Base-by-base conservation (phyloP, 2,888 invertebrate species). In the Geotrupes spiniger region DNA sequence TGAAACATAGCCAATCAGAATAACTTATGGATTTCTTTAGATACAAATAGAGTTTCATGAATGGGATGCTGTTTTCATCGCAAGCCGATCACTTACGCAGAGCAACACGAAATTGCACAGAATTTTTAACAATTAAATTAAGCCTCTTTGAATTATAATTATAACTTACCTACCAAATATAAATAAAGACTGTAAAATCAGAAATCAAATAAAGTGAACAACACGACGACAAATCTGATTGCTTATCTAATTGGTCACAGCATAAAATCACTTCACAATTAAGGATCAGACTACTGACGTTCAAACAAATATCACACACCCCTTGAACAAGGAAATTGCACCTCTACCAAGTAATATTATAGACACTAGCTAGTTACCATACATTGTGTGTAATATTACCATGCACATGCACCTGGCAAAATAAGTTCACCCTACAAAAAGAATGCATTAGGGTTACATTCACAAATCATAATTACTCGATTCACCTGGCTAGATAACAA, bases 1-100 rank as follows among this genome's bases (percentile, higher is more conserved):
- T 72, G 69, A 51, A 71, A 71, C 62, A 64, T 57, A 66, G 60
- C 45, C 56, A 54, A 58, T 56, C 52, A 51, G 42, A 46, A 33
- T 40, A 2, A 29, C 38, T 27, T 29, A 9, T 12, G 26, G 17
- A 44, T 10, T 29, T 26, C 44, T 29, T 36, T 40, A 25, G 33
- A 21, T 4, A 21, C 21, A 21, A 21, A 3, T 21, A 3, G 21
- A 6, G 21, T 21, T 4, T 21, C 21, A 21, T 21, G 4, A 21
- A 21, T 21, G 21, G 6, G 21, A 21, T 21, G 21, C 21, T 21
- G 21, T 6, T 21, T 21, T 4, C 3, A 21, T 4, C 21, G 6
- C 21, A 6, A 21, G n/a, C n/a, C 21, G 3, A 21, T 21, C 21
- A 21, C 21, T 4, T 21, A 4, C 21, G n/a, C n/a, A n/a, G n/a